Evolutionary conservation across 2,797 vertebrate species (phyloP).

Genomic region (Microctenopoma stevenorrisi): DNA sequence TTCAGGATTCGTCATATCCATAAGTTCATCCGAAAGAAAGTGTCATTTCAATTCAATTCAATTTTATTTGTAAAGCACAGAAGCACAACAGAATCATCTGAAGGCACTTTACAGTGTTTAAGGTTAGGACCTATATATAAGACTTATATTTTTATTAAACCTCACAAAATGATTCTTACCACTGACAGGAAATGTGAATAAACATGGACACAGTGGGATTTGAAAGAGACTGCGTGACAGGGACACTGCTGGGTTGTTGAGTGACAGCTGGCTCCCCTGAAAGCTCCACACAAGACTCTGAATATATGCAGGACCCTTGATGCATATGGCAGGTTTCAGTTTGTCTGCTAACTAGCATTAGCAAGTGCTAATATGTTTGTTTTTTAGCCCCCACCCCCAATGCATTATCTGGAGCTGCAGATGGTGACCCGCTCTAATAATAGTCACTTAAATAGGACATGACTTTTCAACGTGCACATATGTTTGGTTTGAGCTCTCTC

Average conservation of each 20-base stretch:
- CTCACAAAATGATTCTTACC: neutral
- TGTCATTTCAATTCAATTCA: too few species aligned
- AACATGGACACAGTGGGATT: too few species aligned
- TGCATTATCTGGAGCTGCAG: conserved; percentile 60
- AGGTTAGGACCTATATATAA: too few species aligned
- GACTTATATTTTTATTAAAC: too few species aligned
- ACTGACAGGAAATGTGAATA: too few species aligned
- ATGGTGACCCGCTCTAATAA: conserved; percentile 73
- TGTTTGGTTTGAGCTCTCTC: conserved; percentile 47
- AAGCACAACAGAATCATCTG: too few species aligned
- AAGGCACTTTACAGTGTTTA: too few species aligned
- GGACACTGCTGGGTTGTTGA: too few species aligned
- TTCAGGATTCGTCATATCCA: neutral
- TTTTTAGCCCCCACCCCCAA: conserved; percentile 16
- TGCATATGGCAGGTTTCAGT: conserved; percentile 17
- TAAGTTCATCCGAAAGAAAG: neutral
- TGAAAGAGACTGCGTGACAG: too few species aligned
- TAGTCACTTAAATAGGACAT: conserved; percentile 72
- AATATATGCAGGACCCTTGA: neutral
- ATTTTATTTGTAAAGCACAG: too few species aligned
- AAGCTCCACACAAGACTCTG: too few species aligned
- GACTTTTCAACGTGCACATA: conserved; percentile 67
- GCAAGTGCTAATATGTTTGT: conserved; percentile 49
- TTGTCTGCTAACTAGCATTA: conserved; percentile 44
- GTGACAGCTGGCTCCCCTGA: too few species aligned